Percentiles rank a stretch among this genome's conserved stretches.
phyloP scores from a whole-genome alignment of 2,797 vertebrate genomes.

The Gallinago stenura region DNA sequence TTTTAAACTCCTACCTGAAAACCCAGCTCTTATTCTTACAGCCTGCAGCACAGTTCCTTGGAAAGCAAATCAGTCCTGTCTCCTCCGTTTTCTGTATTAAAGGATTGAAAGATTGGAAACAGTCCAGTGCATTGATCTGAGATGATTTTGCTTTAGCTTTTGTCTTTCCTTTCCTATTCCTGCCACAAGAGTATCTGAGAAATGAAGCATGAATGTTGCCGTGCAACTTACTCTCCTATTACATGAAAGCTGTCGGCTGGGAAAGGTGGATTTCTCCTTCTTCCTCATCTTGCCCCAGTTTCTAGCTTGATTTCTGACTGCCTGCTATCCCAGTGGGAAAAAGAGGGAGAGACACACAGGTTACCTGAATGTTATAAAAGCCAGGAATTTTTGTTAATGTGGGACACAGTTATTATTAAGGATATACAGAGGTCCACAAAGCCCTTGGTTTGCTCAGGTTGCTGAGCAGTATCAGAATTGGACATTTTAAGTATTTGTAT shows the following conservation, averaged over 20 bases:
- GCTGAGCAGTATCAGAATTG: neutral
- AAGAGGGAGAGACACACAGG: neutral
- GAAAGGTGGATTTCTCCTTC: neutral
- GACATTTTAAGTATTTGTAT: neutral
- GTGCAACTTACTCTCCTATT: neutral
- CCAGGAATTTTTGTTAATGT: neutral
- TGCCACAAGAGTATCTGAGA: constrained; percentile 26
- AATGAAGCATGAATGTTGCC: neutral
- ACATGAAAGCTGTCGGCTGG: neutral
- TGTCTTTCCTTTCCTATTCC: constrained; percentile 4
- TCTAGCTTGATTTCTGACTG: neutral
- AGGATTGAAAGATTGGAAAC: neutral
- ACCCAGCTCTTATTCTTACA: neutral
- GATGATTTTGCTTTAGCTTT: constrained; percentile 49
- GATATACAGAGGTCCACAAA: neutral
- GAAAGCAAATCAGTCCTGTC: neutral
- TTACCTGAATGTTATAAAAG: neutral
- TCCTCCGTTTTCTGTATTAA: neutral
- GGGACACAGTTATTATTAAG: neutral
- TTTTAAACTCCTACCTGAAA: constrained; percentile 2
- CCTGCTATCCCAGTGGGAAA: neutral
- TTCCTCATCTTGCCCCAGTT: neutral
- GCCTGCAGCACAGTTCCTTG: neutral
- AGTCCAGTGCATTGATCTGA: constrained; percentile 50
- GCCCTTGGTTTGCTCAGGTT: neutral